Conservation (phyloP, 2,113 vertebrate species). For the Erpornis zantholeuca region DNA sequence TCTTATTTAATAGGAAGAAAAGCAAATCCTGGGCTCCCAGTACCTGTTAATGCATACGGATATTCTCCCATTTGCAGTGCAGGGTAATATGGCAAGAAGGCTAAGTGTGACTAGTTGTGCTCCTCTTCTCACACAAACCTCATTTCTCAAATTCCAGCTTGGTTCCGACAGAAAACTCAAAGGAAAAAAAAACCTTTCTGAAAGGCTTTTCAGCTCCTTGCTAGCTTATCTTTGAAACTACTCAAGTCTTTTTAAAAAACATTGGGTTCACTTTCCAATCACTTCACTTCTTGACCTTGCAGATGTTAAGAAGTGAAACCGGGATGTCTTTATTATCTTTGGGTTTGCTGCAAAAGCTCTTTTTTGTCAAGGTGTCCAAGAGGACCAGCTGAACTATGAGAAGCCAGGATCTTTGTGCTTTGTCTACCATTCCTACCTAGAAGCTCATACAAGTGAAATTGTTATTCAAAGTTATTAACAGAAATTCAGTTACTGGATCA, state of each 20-base stretch:
- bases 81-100: not conserved
- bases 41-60: not conserved
- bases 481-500: slow-evolving; percentile 66
- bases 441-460: slow-evolving; percentile 22
- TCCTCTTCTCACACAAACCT: not conserved
- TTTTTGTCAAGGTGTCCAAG: slow-evolving; percentile 39
- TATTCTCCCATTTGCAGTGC: not conserved
- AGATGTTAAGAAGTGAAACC: not conserved
- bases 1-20: not conserved
- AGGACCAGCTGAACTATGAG: not conserved
- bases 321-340: not conserved
- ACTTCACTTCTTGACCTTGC: not conserved
- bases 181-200: not conserved
- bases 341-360: not conserved
- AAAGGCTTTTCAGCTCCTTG: not conserved
- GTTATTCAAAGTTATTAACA: slow-evolving; percentile 68
- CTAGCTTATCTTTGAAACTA: not conserved
- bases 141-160: not conserved
- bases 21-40: not conserved
- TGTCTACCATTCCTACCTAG: not conserved
- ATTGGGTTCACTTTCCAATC: not conserved
- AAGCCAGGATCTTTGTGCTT: slow-evolving; percentile 26
- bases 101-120: not conserved
- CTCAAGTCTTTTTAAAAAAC: not conserved
- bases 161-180: not conserved